Evolutionary conservation across 2,888 invertebrate genomes (phyloP).

Genomic region (Pachycephus smyrnensis): DNA sequence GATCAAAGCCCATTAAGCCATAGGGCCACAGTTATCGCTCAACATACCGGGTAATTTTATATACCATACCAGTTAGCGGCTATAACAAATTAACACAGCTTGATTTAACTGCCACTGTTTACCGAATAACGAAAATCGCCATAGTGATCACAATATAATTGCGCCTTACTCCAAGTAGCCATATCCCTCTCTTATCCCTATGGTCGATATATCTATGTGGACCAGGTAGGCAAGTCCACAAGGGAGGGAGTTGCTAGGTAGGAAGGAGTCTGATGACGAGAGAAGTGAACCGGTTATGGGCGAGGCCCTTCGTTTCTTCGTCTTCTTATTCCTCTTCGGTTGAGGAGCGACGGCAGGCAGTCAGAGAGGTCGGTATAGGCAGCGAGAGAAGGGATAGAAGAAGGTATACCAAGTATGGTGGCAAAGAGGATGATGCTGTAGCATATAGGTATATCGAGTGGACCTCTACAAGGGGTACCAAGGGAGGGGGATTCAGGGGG

Average conservation of each 20-base stretch:
- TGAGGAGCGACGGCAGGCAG: constrained; percentile 20
- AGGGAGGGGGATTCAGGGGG: constrained; percentile 13
- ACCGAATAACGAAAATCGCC: not conserved
- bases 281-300: constrained; percentile 66
- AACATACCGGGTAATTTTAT: too few species aligned
- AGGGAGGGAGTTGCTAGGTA: constrained; percentile 22
- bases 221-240: constrained; percentile 34
- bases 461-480: constrained; percentile 34
- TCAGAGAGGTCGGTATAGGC: constrained; percentile 2
- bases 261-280: constrained; percentile 41
- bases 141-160: not conserved
- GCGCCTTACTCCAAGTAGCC: not conserved
- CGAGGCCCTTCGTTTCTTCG: constrained; percentile 62
- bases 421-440: constrained; percentile 59
- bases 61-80: not conserved
- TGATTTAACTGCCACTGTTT: not conserved
- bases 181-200: not conserved
- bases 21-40: too few species aligned
- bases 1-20: not conserved
- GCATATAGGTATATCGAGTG: constrained; percentile 24
- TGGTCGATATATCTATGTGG: constrained; percentile 32
- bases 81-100: not conserved
- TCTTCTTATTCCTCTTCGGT: constrained; percentile 46
- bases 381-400: not conserved
- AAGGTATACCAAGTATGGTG: constrained; percentile 64